A percentile compares a stretch with the other conserved stretches of the same genome.
Evolutionary conservation across 2,888 invertebrate species (phyloP).

Genomic region (Macropis europaea): DNA sequence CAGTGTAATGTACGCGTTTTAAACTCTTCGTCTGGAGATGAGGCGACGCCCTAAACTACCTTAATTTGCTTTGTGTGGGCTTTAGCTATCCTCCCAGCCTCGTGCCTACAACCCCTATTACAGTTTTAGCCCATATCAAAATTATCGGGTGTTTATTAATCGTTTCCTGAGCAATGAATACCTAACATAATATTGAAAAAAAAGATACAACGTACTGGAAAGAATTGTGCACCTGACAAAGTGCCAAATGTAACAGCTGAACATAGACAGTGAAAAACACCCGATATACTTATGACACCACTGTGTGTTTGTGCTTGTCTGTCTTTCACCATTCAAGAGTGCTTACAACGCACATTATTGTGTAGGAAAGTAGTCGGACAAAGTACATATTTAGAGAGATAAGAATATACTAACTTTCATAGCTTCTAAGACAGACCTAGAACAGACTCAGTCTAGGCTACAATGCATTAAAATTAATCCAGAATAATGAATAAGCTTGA

Average conservation of each 20-base stretch:
- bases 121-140: conserved; percentile 76
- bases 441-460: conserved; percentile 79
- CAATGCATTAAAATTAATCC: conserved; percentile 73
- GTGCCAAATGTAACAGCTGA: conserved; percentile 28
- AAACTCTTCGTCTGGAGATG: conserved; percentile 53
- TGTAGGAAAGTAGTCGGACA: conserved; percentile 47
- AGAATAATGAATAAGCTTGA: conserved; percentile 77
- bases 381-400: conserved; percentile 49
- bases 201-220: conserved; percentile 52
- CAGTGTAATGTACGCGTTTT: conserved; percentile 38
- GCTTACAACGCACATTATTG: conserved; percentile 53
- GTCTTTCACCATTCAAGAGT: conserved; percentile 70
- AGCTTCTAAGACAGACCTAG: conserved; percentile 78
- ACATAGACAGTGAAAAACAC: conserved; percentile 70
- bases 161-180: conserved; percentile 54
- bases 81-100: conserved; percentile 79
- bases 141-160: conserved; percentile 78
- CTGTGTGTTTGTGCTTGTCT: conserved; percentile 80
- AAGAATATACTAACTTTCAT: conserved; percentile 29
- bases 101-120: conserved; percentile 72
- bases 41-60: conserved; percentile 71
- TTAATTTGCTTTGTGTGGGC: conserved; percentile 76
- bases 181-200: conserved; percentile 59
- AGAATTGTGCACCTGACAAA: conserved; percentile 41
- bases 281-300: conserved; percentile 78